Percentiles rank a stretch among this genome's conserved stretches.
Conservation (phyloP, 2,113 vertebrate genomes). For the Varanus komodoensis region DNA sequence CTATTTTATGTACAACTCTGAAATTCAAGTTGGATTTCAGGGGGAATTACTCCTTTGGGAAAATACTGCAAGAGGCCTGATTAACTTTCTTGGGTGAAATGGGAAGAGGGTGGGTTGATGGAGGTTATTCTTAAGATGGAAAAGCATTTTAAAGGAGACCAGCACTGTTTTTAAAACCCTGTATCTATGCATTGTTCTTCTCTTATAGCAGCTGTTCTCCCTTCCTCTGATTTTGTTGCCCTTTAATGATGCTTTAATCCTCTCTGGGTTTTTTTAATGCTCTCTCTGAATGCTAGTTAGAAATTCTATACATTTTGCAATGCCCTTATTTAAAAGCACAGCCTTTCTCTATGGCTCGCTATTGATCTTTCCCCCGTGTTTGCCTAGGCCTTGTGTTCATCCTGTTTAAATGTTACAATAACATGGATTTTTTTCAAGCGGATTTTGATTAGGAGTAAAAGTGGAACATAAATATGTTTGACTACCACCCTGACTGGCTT, state of each 20-base stretch:
- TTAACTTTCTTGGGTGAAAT: conserved; percentile 15
- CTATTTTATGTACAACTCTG: conserved; percentile 27
- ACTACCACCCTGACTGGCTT: conserved; percentile 49
- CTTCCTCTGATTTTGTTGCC: conserved; percentile 32
- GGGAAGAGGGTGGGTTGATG: too few relatives aligned
- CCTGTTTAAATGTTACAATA: conserved; percentile 39
- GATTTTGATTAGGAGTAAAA: conserved; percentile 66
- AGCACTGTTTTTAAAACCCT: neutral
- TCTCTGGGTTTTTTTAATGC: neutral
- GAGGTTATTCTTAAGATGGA: neutral
- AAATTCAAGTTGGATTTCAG: conserved; percentile 44
- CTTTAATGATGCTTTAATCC: conserved; percentile 34
- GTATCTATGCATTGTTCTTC: neutral
- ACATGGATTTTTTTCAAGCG: conserved; percentile 32
- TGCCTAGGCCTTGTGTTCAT: neutral
- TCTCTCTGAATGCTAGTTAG: neutral
- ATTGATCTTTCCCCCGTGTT: conserved; percentile 53
- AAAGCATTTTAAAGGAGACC: conserved; percentile 1
- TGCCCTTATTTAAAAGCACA: conserved; percentile 23
- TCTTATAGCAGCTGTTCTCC: conserved; percentile 18
- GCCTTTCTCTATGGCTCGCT: neutral
- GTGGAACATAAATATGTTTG: conserved; percentile 49
- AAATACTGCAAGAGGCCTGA: conserved; percentile 8
- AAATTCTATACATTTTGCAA: conserved; percentile 16
- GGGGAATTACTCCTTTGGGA: conserved; percentile 4